These are phyloP conservation scores for Clanis bilineata DNA, from an alignment of 2,888 invertebrate genomes.

Conservation along the genomic window DNA sequence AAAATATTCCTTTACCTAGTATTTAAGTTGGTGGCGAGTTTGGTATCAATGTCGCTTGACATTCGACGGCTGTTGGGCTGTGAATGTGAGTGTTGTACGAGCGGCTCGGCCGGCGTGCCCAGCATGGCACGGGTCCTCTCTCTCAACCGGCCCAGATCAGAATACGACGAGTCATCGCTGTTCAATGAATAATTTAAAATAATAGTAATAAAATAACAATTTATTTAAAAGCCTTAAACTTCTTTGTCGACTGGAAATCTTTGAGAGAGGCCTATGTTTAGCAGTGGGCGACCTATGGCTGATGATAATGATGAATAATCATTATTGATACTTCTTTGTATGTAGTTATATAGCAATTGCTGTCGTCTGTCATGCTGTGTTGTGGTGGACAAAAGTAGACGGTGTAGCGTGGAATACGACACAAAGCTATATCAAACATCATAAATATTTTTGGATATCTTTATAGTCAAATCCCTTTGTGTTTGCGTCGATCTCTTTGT, in stretches of 20 bases:
- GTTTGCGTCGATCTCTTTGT: slow-evolving; percentile 43
- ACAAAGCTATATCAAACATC: slow-evolving; percentile 74
- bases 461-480: slow-evolving; percentile 63
- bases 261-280: too few species aligned
- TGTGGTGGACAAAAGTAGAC: neutral
- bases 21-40: slow-evolving; percentile 71
- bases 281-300: too few species aligned
- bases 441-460: slow-evolving; percentile 74
- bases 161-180: slow-evolving; percentile 75
- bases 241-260: neutral
- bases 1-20: slow-evolving; percentile 53
- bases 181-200: neutral
- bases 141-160: slow-evolving; percentile 64
- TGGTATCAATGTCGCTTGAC: slow-evolving; percentile 67
- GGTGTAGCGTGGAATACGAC: slow-evolving; percentile 40
- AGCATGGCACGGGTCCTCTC: slow-evolving; percentile 70
- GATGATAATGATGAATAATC: too few species aligned
- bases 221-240: neutral
- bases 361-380: too few species aligned
- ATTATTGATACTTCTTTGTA: too few species aligned
- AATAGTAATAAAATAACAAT: neutral
- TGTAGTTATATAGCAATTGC: too few species aligned
- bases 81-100: slow-evolving; percentile 55
- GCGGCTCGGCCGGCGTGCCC: slow-evolving; percentile 55
- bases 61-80: slow-evolving; percentile 70